Evolutionary conservation across 2,888 invertebrate genomes (phyloP).

Genomic region (Xestoiulus laeticollis): DNA sequence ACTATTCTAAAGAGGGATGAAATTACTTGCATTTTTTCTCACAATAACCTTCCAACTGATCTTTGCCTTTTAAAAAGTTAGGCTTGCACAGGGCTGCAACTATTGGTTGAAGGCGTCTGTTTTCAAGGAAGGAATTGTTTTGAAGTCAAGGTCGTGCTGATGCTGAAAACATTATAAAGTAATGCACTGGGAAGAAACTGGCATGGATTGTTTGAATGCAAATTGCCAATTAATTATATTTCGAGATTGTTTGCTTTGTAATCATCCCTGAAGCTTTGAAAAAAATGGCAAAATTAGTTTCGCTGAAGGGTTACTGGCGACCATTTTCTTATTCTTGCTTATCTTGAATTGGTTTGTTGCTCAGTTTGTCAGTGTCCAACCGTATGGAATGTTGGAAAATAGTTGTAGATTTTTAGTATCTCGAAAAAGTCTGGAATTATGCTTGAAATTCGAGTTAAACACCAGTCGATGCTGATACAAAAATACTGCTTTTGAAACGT

Average conservation of each 20-base stretch:
- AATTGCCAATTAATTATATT: background rate
- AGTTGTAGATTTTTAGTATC: too few species aligned
- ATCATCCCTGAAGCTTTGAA: background rate
- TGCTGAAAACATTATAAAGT: background rate
- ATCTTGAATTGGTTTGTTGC: too few species aligned
- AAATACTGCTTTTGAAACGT: too few species aligned
- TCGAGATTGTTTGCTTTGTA: background rate
- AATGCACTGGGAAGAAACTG: background rate
- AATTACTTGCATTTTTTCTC: conserved; percentile 1
- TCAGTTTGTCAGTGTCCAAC: too few species aligned
- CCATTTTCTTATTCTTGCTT: too few species aligned
- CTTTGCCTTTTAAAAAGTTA: conserved; percentile 6
- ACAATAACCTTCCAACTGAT: background rate
- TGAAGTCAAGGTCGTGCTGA: background rate
- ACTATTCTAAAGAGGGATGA: background rate
- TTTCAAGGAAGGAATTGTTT: background rate
- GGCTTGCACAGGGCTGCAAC: background rate
- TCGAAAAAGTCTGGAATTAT: too few species aligned
- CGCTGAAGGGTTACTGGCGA: too few species aligned
- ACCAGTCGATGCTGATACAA: too few species aligned
- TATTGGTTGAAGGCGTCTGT: background rate
- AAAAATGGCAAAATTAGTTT: too few species aligned
- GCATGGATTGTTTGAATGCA: background rate
- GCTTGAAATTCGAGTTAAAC: too few species aligned
- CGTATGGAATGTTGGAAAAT: too few species aligned